phyloP scores from a whole-genome alignment of 2,888 invertebrate species.

The Ypsolopha sequella region DNA sequence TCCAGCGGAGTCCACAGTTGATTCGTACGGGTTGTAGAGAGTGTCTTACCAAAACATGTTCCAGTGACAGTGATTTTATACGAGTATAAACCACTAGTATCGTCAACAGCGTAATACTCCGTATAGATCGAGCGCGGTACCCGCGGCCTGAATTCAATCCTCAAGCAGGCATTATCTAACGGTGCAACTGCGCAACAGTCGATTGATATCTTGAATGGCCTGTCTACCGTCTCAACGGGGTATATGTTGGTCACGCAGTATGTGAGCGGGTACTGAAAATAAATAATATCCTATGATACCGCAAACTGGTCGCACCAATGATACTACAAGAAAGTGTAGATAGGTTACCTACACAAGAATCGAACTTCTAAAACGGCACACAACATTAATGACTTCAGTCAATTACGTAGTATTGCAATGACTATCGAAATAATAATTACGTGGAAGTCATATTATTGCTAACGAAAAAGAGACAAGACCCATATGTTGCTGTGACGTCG shows the following conservation, averaged over 20 bases:
- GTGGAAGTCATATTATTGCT: too few relatives aligned
- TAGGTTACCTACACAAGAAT: too few relatives aligned
- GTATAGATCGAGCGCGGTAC: slow-evolving; percentile 47
- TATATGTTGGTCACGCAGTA: slow-evolving; percentile 47
- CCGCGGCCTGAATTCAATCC: slow-evolving; percentile 39
- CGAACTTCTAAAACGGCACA: too few relatives aligned
- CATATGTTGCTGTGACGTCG: too few relatives aligned
- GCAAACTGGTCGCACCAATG: too few relatives aligned
- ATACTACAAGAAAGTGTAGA: too few relatives aligned
- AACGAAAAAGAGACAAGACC: too few relatives aligned
- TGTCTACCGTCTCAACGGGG: slow-evolving; percentile 45
- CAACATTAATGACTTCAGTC: too few relatives aligned
- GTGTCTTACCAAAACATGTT: slow-evolving; percentile 40
- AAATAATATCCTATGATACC: not conserved
- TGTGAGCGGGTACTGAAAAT: slow-evolving; percentile 4
- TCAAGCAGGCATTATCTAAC: slow-evolving; percentile 29
- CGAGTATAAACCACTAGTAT: slow-evolving; percentile 31
- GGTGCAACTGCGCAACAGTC: slow-evolving; percentile 34
- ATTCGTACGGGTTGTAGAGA: too few relatives aligned
- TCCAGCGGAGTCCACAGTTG: too few relatives aligned
- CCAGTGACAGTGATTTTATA: slow-evolving; percentile 47
- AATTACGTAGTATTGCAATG: too few relatives aligned
- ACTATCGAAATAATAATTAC: too few relatives aligned
- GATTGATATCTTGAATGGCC: slow-evolving; percentile 41
- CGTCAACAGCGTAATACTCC: slow-evolving; percentile 51